Evolutionary conservation across 2,888 invertebrate species (phyloP).

Genomic region (Dryadula phaetusa): DNA sequence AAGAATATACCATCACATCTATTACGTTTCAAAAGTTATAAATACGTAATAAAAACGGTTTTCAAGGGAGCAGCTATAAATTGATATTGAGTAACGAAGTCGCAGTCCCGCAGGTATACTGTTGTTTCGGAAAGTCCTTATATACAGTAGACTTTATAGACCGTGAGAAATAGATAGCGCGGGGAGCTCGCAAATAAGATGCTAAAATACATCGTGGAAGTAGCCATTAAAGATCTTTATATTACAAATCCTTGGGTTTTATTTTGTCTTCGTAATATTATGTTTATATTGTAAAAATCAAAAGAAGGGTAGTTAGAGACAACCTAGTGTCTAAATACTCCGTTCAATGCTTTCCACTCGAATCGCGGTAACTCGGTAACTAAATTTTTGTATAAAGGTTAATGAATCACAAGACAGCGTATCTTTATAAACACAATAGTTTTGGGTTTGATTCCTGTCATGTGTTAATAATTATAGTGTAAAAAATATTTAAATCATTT

Average conservation of each 20-base stretch:
- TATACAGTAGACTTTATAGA: conserved; percentile 23
- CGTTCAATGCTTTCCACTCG: too few species aligned
- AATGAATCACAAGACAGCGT: too few species aligned
- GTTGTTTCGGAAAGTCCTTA: conserved; percentile 27
- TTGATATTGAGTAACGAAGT: conserved; percentile 38
- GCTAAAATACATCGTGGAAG: conserved; percentile 4
- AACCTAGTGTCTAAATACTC: too few species aligned
- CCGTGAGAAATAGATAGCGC: conserved; percentile 23
- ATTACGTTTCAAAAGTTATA: conserved; percentile 18
- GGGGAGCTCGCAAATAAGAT: conserved; percentile 21
- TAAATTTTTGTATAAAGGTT: too few species aligned
- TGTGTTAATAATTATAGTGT: too few species aligned
- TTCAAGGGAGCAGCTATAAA: conserved; percentile 29
- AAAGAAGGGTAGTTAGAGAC: too few species aligned
- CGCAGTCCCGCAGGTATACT: conserved; percentile 27
- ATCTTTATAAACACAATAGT: too few species aligned
- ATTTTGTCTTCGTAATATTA: background rate
- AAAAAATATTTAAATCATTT: too few species aligned
- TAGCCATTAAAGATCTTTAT: conserved; percentile 4
- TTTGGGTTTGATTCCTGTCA: too few species aligned
- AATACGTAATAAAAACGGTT: conserved; percentile 15
- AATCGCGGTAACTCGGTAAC: too few species aligned
- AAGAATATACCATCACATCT: background rate
- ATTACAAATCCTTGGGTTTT: conserved; percentile 3
- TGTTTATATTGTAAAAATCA: background rate